Base-by-base conservation (phyloP, 1,140 invertebrate species). In the Mya arenaria region DNA sequence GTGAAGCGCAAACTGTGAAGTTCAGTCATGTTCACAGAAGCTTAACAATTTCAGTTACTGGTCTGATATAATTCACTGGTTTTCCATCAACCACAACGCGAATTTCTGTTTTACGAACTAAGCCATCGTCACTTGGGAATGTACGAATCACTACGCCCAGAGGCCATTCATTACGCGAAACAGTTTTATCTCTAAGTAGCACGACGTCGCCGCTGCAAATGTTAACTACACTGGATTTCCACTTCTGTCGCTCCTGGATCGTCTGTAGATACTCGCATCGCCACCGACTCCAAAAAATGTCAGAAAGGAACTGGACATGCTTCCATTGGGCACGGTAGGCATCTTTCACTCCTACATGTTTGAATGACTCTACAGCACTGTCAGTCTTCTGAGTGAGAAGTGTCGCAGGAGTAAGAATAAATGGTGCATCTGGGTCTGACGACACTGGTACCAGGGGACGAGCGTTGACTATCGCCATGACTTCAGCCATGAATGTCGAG, bases 241-340 rank as follows among this genome's bases (percentile, higher is more conserved):
- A 71, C 30, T 83, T 87, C 58, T 55, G 36, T 8, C 81, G 32
- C 37, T 15, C 2, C 58, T 87, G 86, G 15, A 87, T 56, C 17
- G 23, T 41, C 25, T 72, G 62, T 10, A 83, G 55, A 41, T 73
- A 86, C 36, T 72, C 75, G 5, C 56, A 36, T 55, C 66, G 17
- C 85, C 77, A 82, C 36, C 71, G 60, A 41, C n/a, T 48, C 85
- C 80, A 86, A 39, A 84, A 86, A 30, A 58, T 55, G 34, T 84
- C 56, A 3, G 83, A 62, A 4, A 86, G 52, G 8, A 41, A 34
- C 52, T 84, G 83, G 28, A 86, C 82, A 32, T 28, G 25, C 44
- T 63, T 77, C 83, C 83, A 83, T 25, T 82, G 68, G 6, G 48
- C 39, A 17, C 25, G 32, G n/a, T 58, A 84, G 44, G 82, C 34